Conservation (phyloP, 2,113 vertebrate genomes). For the Penelope pileata region DNA sequence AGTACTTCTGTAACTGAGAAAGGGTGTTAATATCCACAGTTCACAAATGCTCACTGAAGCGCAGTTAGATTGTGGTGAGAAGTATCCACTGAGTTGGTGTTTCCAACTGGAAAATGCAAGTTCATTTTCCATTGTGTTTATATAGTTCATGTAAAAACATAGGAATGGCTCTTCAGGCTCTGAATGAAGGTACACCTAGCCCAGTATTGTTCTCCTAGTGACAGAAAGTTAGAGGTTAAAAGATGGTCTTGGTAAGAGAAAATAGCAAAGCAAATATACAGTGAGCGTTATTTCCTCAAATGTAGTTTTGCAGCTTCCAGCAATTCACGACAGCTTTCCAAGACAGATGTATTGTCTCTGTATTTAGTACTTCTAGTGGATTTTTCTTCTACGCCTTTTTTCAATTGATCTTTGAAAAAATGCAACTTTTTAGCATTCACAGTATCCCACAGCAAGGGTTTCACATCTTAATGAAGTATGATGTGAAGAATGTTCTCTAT, state of each 20-base stretch:
- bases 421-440: slow-evolving; percentile 3
- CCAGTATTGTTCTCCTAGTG: background rate
- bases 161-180: background rate
- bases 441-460: slow-evolving; percentile 1
- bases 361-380: background rate
- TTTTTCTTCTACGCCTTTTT: background rate
- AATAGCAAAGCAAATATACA: background rate
- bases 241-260: background rate
- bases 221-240: background rate
- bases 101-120: background rate
- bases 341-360: slow-evolving; percentile 14
- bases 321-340: background rate
- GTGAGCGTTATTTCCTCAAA: background rate
- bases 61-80: background rate
- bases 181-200: background rate
- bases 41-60: background rate
- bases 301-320: background rate
- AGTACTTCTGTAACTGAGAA: background rate
- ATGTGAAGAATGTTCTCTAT: background rate
- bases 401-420: slow-evolving; percentile 16
- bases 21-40: background rate
- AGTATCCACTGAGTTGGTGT: background rate
- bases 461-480: slow-evolving; percentile 22
- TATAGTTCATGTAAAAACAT: background rate
- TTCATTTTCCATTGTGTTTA: background rate